These are phyloP conservation scores for Anguilla japonica DNA, from an alignment of 2,113 vertebrate species.

Conservation along the genomic window DNA sequence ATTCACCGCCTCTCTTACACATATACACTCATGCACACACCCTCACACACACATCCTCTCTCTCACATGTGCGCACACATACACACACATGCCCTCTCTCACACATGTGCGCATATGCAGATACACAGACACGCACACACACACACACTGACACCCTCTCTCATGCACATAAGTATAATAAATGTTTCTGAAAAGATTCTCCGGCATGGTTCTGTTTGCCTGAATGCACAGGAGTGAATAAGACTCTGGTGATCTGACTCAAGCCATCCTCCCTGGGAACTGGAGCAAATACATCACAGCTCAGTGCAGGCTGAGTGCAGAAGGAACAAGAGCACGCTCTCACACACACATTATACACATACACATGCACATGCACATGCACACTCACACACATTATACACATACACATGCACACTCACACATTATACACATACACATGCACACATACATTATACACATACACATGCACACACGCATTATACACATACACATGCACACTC, in stretches of 20 bases:
- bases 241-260: constrained; percentile 3
- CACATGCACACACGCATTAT: not conserved
- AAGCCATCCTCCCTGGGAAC: not conserved
- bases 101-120: too few species aligned
- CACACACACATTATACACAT: not conserved
- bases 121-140: too few species aligned
- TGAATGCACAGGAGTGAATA: not conserved
- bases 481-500: not conserved
- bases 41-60: too few species aligned
- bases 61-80: not conserved
- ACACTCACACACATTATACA: not conserved
- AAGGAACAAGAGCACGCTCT: constrained; percentile 3
- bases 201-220: not conserved
- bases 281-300: constrained; percentile 4
- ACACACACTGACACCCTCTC: not conserved
- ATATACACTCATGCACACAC: too few species aligned
- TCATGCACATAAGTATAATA: not conserved
- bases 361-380: not conserved
- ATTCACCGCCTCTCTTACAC: too few species aligned
- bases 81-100: too few species aligned
- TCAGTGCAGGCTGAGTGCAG: not conserved
- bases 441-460: not conserved
- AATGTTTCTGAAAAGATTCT: not conserved
- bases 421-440: not conserved
- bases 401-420: too few species aligned